Evolutionary conservation across 92 coral and sea anemone species (phyloP).

Genomic region (Porites evermanni): DNA sequence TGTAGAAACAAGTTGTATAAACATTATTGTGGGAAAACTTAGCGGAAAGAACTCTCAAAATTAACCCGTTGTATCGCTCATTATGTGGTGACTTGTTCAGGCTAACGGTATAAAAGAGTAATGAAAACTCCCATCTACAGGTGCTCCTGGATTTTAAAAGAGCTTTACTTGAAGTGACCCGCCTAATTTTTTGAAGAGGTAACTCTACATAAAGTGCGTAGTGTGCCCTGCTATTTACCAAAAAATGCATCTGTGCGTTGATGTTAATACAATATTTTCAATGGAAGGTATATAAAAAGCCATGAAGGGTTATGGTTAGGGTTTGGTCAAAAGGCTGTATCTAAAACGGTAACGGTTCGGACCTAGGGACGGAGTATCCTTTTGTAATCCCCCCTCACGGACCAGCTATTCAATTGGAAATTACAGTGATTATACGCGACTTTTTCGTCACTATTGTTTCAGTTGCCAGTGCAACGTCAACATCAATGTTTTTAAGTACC

Average conservation of each 20-base stretch:
- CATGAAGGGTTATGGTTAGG: too few species aligned
- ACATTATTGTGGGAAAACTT: neutral
- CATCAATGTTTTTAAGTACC: neutral
- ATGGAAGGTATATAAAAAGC: too few species aligned
- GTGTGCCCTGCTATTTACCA: too few species aligned
- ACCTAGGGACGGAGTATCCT: neutral
- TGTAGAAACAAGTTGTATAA: slow-evolving; percentile 14
- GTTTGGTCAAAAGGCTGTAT: too few species aligned
- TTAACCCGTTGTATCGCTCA: neutral
- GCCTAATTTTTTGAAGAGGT: too few species aligned
- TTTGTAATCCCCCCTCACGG: neutral
- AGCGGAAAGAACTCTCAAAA: neutral
- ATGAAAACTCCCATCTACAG: too few species aligned
- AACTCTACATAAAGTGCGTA: too few species aligned
- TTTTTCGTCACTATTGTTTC: neutral
- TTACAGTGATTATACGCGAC: slow-evolving; percentile 2
- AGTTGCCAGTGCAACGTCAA: neutral
- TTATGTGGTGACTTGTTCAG: slow-evolving; percentile 6
- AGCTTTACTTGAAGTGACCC: too few species aligned
- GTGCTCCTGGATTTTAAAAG: too few species aligned
- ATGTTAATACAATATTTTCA: too few species aligned
- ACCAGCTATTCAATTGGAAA: neutral
- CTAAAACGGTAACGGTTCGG: too few species aligned
- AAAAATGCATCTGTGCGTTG: too few species aligned
- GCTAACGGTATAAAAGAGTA: neutral